These are phyloP conservation scores for Drosophila nigromelanica DNA, from an alignment of 1,140 invertebrate species.

Conservation along the genomic window DNA sequence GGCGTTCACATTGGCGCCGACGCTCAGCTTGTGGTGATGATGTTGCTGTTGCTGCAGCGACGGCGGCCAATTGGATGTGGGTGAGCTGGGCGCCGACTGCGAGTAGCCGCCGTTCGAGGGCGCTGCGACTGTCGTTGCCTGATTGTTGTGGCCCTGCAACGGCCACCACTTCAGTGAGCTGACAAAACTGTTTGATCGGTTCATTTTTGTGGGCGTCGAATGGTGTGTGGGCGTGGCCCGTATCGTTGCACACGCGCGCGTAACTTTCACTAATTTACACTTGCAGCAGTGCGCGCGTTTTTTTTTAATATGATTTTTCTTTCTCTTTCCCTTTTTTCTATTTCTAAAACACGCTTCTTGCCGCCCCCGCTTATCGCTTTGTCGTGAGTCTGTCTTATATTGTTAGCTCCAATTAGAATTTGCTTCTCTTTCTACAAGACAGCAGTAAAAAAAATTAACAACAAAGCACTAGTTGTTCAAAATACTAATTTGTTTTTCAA, in stretches of 20 bases:
- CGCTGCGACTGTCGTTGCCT: constrained; percentile 45
- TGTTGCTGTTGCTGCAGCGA: constrained; percentile 63
- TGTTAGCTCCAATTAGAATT: constrained; percentile 28
- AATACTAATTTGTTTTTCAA: constrained; percentile 10
- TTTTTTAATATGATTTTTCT: constrained; percentile 1
- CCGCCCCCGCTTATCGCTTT: constrained; percentile 16
- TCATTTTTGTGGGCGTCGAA: constrained; percentile 59
- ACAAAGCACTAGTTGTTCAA: constrained; percentile 23
- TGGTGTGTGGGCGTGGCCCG: constrained; percentile 34
- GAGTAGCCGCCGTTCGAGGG: constrained; percentile 56
- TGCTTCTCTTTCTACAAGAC: constrained; percentile 16
- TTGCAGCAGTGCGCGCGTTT: constrained; percentile 28
- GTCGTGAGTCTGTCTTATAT: constrained; percentile 3
- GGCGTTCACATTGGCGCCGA: constrained; percentile 48
- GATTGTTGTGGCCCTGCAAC: constrained; percentile 74
- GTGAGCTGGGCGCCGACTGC: constrained; percentile 71
- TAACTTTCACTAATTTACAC: constrained; percentile 47
- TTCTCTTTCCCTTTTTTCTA: constrained; percentile 5
- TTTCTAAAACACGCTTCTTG: background rate
- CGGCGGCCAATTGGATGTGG: constrained; percentile 70
- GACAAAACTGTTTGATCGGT: constrained; percentile 83
- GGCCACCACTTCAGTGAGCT: constrained; percentile 83
- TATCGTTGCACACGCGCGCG: constrained; percentile 43
- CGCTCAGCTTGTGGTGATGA: constrained; percentile 37
- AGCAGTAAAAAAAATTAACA: constrained; percentile 1